Base-by-base conservation (phyloP, 2,797 vertebrate genomes). In the Emydoidea blandingii region DNA sequence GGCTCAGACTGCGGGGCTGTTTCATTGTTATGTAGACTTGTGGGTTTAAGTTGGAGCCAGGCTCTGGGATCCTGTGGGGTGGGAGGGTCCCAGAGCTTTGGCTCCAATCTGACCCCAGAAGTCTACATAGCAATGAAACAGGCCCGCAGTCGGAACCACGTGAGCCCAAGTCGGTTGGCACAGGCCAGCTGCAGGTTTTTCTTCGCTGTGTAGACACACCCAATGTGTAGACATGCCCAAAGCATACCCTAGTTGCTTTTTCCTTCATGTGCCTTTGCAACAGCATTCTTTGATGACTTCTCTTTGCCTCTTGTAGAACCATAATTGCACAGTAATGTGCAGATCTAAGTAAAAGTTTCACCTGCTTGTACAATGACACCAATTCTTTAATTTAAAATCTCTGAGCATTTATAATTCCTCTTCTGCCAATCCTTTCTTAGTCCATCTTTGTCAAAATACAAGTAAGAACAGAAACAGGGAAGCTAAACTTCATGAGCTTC, bases 381-480 rank as follows among this genome's bases (percentile, higher is more conserved):
- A 47, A 25, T 76, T 76, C 11, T 76, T 76, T 74, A 44, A 74
- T 44, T 44, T 76, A 44, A 47, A 76, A 12, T 76, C 41, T 76
- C 72, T 44, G n/a, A 68, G 34, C 34, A 68, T 68, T 44, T 74
- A 74, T 74, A 65, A 1, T 80, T 87, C 0, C 12, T 81, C 80
- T 85, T 81, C 47, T 44, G 29, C 44, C 81, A 3, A 10, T 54
- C 14, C 27, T 68, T n/a, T 81, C 37, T 83, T 44, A 83, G 37
- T n/a, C 54, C 18, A 68, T 34, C 31, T 79, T n/a, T 86, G 52
- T 94, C 14, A 84, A 84, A 93, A 94, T 89, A 85, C 14, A 79
- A 76, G 62, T 8, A 85, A 16, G n/a, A 94, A 27, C 0, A 4
- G 86, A 90, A 92, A 57, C 68, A 50, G 4, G 14, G 9, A 87